A percentile compares a stretch with the other conserved stretches of the same genome.
Conservation (phyloP, 2,888 invertebrate species). For the Eupeodes latifasciatus region DNA sequence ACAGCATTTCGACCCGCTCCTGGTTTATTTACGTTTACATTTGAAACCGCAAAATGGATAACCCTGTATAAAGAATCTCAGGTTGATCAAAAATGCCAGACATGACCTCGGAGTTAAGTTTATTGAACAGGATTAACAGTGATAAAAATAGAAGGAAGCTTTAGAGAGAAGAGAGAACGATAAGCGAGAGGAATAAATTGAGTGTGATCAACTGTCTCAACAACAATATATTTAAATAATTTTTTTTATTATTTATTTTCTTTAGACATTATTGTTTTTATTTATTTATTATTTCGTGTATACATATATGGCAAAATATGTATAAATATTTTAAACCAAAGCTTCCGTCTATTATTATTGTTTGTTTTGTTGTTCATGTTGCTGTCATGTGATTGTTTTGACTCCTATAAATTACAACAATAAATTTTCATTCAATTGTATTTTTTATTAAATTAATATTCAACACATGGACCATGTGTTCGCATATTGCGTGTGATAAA, state of each 20-base stretch:
- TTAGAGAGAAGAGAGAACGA: background rate
- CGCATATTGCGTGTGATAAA: background rate
- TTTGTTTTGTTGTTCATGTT: background rate
- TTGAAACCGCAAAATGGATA: too few relatives aligned
- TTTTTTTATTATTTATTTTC: background rate
- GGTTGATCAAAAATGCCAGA: conserved; percentile 62
- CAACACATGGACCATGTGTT: conserved; percentile 2
- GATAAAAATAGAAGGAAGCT: conserved; percentile 51
- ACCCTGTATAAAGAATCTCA: conserved; percentile 13
- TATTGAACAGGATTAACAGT: conserved; percentile 53
- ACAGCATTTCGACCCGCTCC: too few relatives aligned
- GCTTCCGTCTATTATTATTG: background rate
- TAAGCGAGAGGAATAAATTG: background rate
- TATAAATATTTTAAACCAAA: background rate
- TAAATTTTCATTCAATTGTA: background rate
- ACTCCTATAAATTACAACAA: background rate
- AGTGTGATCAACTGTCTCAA: background rate
- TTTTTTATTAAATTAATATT: background rate
- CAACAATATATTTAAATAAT: conserved; percentile 1
- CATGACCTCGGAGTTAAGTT: conserved; percentile 64
- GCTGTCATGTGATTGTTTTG: conserved; percentile 30
- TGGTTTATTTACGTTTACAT: too few relatives aligned
- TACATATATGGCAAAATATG: background rate
- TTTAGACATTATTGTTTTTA: background rate
- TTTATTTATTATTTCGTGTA: background rate